Evolutionary conservation across 2,888 invertebrate species (phyloP).

Genomic region (Plebejus melissa): DNA sequence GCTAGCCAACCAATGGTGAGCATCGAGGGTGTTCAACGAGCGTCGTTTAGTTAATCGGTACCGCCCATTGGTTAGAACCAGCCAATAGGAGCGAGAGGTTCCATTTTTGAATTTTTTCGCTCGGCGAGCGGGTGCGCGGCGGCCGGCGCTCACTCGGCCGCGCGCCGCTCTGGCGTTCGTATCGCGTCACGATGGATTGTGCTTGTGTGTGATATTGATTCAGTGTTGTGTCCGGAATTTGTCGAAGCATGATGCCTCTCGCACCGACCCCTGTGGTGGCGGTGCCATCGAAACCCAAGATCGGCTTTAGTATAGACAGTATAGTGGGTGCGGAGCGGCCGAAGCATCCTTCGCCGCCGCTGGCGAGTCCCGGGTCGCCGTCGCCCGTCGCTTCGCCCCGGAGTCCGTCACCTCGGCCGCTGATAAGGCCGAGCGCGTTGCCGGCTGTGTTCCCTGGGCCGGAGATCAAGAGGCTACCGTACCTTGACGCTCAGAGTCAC

Average conservation of each 20-base stretch:
- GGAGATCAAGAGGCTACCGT: slow-evolving; percentile 80
- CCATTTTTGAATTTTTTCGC: slow-evolving; percentile 61
- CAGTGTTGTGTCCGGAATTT: slow-evolving; percentile 67
- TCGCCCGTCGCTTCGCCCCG: slow-evolving; percentile 69
- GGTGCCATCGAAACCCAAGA: slow-evolving; percentile 94
- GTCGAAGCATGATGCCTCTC: slow-evolving; percentile 93
- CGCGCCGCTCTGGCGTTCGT: slow-evolving; percentile 75
- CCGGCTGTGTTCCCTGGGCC: slow-evolving; percentile 78
- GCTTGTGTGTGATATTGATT: slow-evolving; percentile 72
- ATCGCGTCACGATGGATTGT: slow-evolving; percentile 74
- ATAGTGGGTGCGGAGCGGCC: slow-evolving; percentile 85
- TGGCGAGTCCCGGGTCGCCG: slow-evolving; percentile 72
- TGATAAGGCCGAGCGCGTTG: slow-evolving; percentile 70
- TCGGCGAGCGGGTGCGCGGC: slow-evolving; percentile 52
- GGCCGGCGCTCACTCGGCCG: slow-evolving; percentile 67
- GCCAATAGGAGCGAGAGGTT: slow-evolving; percentile 60
- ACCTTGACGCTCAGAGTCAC: slow-evolving; percentile 78
- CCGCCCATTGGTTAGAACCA: slow-evolving; percentile 51
- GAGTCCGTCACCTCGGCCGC: slow-evolving; percentile 66
- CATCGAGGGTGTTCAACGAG: slow-evolving; percentile 56
- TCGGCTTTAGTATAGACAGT: slow-evolving; percentile 96
- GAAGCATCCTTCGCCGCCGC: slow-evolving; percentile 77
- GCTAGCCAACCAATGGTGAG: slow-evolving; percentile 53
- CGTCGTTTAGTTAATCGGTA: slow-evolving; percentile 47
- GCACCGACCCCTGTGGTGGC: slow-evolving; percentile 95